Percentiles rank a stretch among this genome's conserved stretches.
Evolutionary conservation across 2,888 invertebrate species (phyloP).

Genomic region (Asteroscopus sphinx): DNA sequence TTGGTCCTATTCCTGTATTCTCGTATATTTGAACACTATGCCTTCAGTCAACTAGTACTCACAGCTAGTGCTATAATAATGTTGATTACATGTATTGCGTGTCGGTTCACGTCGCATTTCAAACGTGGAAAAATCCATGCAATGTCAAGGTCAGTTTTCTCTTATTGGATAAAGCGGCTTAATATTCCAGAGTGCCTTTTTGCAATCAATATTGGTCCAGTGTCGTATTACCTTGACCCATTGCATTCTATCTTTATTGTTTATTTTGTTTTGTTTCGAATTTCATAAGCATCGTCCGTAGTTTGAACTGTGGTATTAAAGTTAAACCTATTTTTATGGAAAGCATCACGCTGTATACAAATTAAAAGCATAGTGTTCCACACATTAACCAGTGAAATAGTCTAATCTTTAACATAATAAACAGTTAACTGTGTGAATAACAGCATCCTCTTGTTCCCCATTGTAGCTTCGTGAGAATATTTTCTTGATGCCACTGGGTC

Average conservation of each 20-base stretch:
- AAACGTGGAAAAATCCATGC: slow-evolving; percentile 21
- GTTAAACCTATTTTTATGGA: background rate
- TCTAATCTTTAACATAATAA: slow-evolving; percentile 71
- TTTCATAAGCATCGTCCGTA: background rate
- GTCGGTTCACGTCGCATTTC: slow-evolving; percentile 29
- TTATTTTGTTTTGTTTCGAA: slow-evolving; percentile 23
- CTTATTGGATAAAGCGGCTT: slow-evolving; percentile 46
- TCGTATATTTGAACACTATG: background rate
- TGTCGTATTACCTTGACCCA: slow-evolving; percentile 51
- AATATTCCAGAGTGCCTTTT: slow-evolving; percentile 27
- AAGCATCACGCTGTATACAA: slow-evolving; percentile 41
- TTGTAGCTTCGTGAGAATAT: slow-evolving; percentile 87
- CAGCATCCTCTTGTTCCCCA: slow-evolving; percentile 86
- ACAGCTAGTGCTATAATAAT: slow-evolving; percentile 2
- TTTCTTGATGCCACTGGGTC: slow-evolving; percentile 74
- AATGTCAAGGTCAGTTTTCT: slow-evolving; percentile 44
- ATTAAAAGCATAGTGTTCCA: slow-evolving; percentile 39
- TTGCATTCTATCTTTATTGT: slow-evolving; percentile 22
- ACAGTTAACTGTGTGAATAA: slow-evolving; percentile 89
- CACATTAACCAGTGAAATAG: slow-evolving; percentile 67
- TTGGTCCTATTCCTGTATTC: slow-evolving; percentile 10
- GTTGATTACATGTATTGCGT: background rate
- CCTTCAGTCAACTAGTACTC: slow-evolving; percentile 4
- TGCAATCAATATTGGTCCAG: slow-evolving; percentile 32
- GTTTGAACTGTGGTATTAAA: background rate